These are phyloP conservation scores for Cataglyphis hispanica DNA, from an alignment of 1,140 invertebrate species.

Conservation along the genomic window DNA sequence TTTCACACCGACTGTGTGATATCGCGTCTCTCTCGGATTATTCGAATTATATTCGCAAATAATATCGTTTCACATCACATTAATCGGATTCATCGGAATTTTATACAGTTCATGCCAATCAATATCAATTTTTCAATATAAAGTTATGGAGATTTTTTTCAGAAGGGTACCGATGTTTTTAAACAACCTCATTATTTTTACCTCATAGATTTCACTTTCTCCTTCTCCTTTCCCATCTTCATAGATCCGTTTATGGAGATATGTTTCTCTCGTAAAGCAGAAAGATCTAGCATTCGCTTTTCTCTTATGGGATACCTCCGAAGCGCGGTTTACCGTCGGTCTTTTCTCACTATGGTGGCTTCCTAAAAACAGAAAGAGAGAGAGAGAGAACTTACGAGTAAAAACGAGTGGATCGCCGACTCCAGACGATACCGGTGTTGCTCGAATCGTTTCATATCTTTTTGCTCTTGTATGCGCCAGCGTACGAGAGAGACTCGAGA, in stretches of 20 bases:
- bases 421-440: constrained; percentile 62
- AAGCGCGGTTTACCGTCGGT: constrained; percentile 43
- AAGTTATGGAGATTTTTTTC: not conserved
- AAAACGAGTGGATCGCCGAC: constrained; percentile 30
- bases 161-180: not conserved
- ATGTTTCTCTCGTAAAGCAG: not conserved
- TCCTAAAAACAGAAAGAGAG: not conserved
- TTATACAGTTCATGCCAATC: too few relatives aligned
- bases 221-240: not conserved
- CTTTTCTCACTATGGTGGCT: not conserved
- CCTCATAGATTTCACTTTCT: not conserved
- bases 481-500: constrained; percentile 58
- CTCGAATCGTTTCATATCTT: constrained; percentile 67
- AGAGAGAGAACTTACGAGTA: constrained; percentile 15
- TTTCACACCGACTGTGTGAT: not conserved
- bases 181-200: not conserved
- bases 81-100: not conserved
- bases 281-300: not conserved
- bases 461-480: constrained; percentile 59
- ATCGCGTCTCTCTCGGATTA: not conserved
- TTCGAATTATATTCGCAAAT: constrained; percentile 5
- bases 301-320: not conserved
- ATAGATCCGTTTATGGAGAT: not conserved
- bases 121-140: not conserved
- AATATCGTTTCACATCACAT: not conserved